A percentile compares a stretch with the other conserved stretches of the same genome.
phyloP scores from a whole-genome alignment of 30 jellyfish, hydroid and myxozoan species.

The Hydractinia symbiolongicarpus region DNA sequence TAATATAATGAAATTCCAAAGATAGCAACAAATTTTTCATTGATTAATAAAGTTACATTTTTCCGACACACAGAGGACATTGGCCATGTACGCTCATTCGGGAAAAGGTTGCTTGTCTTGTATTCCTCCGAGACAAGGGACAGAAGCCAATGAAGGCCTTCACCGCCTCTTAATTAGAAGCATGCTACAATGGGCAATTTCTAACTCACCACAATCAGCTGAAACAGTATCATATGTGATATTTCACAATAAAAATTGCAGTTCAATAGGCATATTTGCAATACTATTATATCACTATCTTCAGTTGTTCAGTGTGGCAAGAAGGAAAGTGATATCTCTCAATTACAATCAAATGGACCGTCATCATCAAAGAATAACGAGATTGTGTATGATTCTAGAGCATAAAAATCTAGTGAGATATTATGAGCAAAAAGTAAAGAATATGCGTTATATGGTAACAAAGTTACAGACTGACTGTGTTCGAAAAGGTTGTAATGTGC shows the following conservation, averaged over 20 bases:
- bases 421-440: neutral
- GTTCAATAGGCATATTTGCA: neutral
- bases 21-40: neutral
- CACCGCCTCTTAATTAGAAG: neutral
- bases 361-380: no score
- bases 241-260: neutral
- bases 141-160: constrained; percentile 14
- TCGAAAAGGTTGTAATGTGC: neutral
- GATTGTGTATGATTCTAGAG: no score
- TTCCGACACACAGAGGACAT: constrained; percentile 7
- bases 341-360: no score
- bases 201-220: neutral
- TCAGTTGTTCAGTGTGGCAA: no score
- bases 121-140: constrained; percentile 22
- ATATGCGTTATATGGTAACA: neutral
- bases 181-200: neutral
- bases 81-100: neutral
- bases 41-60: constrained; percentile 1
- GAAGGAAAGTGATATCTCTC: no score
- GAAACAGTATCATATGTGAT: neutral
- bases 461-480: neutral
- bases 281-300: neutral
- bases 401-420: no score
- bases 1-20: neutral
- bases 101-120: constrained; percentile 14